Evolutionary conservation across 1,140 invertebrate species (phyloP), one percentile per base, ranked within the genome.

Genomic region (Wasmannia auropunctata): DNA sequence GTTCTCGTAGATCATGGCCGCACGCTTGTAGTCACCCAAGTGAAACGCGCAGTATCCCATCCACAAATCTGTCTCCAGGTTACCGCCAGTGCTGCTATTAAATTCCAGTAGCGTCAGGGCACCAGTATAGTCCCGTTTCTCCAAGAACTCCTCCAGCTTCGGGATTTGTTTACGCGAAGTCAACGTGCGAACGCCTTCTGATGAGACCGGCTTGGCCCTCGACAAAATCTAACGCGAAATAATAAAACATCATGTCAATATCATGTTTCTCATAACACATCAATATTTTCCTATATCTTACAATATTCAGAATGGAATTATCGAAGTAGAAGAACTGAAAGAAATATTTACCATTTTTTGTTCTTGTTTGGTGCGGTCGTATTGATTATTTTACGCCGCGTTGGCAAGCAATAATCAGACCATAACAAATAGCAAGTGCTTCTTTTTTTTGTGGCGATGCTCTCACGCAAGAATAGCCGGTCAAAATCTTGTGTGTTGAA

Each of bases 41-140:
- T 99, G 99, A 95, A 99, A 99, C 77, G 97, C 97, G 95, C 98
- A 99, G 94, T 98, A 99, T 3, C 97, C 98, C 81, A 98, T 97
- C 98, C 99, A 99, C 83, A 98, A 94, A 87, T 98, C 97, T 22
- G 96, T 96, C 92, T 97, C 96, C 8, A 96, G 94, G 69, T 95
- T 96, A 19, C 93, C 96, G 90, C 96, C 97, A 56, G 96, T 96
- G 90, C 92, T 93, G 49, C 94, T 91, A 34, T 94, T 94, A 54
- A 98, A 98, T 96, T 99, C 98, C 16, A 99, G 95, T 76, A 99
- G 96, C 1, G 99, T 99, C 34, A 99, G 96, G 1, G 98, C 98
- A 14, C 99, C 99, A 8, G 97, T 98, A 92, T 99, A 99, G 95
- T 99, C 99, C 34, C 98, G 95, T 87, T 97, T 97, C 34, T 97